Evolutionary conservation across 30 jellyfish, hydroid and myxozoan species (phyloP), one percentile per base, ranked within the genome.

Genomic region (Sanderia malayensis): DNA sequence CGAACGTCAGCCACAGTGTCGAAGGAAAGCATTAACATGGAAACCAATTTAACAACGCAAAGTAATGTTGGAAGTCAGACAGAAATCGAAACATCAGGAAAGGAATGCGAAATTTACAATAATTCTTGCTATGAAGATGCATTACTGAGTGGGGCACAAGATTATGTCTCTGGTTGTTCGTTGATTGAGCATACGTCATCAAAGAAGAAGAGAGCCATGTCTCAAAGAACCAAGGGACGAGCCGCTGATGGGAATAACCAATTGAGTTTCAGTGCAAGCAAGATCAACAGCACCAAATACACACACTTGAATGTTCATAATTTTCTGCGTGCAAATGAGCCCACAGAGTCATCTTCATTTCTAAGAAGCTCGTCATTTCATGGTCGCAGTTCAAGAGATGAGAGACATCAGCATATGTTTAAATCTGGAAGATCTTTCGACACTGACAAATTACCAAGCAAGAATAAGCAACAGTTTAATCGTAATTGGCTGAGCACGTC

Each of bases 161-260:
- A 87, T 58, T 87, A 80, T 46, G 96, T 87, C 11, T 87, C 96
- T 1, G 94, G 94, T 2, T 72, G 94, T 61, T 80, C 96, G 7
- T 52, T 81, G n/a, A 68, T 87, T 6, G 67, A 80, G 11, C 95
- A 87, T 37, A 79, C 94, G 22, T 80, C 95, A 9, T 34, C 59
- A 26, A 59, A 72, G 44, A 63, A 79, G 31, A 70, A 70, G 53
- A 23, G 84, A 17, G 57, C 84, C 0, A 33, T 21, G 22, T 19
- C 80, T 4, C 49, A 67, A 44, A 27, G 94, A 63, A 87, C 94
- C 23, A 83, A 73, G 28, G 96, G 96, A 20, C 82, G 96, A 9
- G 95, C 88, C 46, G 64, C 71, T 0, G 86, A 74, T 0, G 72
- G 28, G 88, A 67, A 64, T 44, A 75, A 61, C 29, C 67, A 21